Percentiles rank a stretch among this genome's conserved stretches.
Evolutionary conservation across 1,140 invertebrate genomes (phyloP).

Genomic region (Copidosoma floridanum): DNA sequence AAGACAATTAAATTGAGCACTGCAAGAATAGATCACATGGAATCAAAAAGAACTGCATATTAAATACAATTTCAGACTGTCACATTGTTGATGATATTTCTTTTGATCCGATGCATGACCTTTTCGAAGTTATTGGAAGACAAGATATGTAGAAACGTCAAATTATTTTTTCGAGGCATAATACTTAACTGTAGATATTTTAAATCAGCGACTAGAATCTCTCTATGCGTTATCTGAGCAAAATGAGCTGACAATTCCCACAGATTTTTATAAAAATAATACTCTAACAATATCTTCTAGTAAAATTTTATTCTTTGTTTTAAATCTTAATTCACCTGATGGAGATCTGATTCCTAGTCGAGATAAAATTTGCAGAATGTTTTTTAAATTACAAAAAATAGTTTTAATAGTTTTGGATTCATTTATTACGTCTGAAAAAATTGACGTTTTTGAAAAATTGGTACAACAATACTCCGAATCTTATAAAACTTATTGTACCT

Average conservation of each 20-base stretch:
- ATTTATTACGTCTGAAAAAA: background rate
- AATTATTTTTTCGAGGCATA: slow-evolving; percentile 27
- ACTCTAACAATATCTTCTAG: slow-evolving; percentile 35
- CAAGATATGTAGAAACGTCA: slow-evolving; percentile 28
- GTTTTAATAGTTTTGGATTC: slow-evolving; percentile 7
- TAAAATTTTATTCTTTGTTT: slow-evolving; percentile 38
- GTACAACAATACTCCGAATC: background rate
- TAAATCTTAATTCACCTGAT: slow-evolving; percentile 37
- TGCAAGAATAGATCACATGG: background rate
- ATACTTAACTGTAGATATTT: slow-evolving; percentile 32
- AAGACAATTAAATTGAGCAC: background rate
- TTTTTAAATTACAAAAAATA: slow-evolving; percentile 24
- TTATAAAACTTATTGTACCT: background rate
- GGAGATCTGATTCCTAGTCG: slow-evolving; percentile 35
- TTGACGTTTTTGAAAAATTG: background rate
- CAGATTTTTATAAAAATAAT: slow-evolving; percentile 31
- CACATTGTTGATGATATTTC: background rate
- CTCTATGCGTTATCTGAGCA: slow-evolving; percentile 2
- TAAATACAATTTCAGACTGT: background rate
- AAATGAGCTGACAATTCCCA: slow-evolving; percentile 3
- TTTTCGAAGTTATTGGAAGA: slow-evolving; percentile 5
- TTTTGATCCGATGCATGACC: slow-evolving; percentile 32
- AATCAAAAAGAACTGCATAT: background rate
- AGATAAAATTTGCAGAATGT: slow-evolving; percentile 32
- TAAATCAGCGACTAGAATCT: slow-evolving; percentile 20